These are phyloP conservation scores for Ophiodon elongatus DNA, from an alignment of 2,113 vertebrate species.

Conservation along the genomic window DNA sequence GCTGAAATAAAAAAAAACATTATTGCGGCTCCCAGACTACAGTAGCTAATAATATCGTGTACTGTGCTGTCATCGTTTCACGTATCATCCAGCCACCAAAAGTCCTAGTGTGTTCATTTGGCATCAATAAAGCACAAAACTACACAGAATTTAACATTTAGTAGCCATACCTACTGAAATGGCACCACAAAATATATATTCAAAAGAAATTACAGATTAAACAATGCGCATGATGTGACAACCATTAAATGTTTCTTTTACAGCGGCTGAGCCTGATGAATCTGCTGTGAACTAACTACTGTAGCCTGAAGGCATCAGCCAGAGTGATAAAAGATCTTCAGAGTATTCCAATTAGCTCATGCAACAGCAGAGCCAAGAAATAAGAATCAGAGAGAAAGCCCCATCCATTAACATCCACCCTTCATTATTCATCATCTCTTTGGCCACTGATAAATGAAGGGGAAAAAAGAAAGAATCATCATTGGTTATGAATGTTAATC, in stretches of 20 bases:
- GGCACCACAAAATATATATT: not conserved
- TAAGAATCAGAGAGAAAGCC: slow-evolving; percentile 50
- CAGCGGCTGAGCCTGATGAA: slow-evolving; percentile 34
- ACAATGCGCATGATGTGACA: not conserved
- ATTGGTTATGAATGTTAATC: slow-evolving; percentile 21
- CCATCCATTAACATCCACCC: slow-evolving; percentile 52
- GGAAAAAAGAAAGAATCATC: not conserved
- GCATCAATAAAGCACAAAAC: not conserved
- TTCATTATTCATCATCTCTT: slow-evolving; percentile 52
- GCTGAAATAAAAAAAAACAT: slow-evolving; percentile 43
- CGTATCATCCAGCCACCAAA: too few species aligned
- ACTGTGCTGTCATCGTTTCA: not conserved
- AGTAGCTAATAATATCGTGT: slow-evolving; percentile 23
- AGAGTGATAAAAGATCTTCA: slow-evolving; percentile 66
- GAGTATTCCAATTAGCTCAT: slow-evolving; percentile 69
- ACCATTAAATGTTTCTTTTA: slow-evolving; percentile 9
- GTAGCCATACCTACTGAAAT: not conserved
- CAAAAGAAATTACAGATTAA: not conserved
- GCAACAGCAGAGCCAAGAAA: slow-evolving; percentile 58
- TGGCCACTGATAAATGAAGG: slow-evolving; percentile 20
- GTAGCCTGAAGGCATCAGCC: slow-evolving; percentile 48
- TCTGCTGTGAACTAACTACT: slow-evolving; percentile 37
- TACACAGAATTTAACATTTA: not conserved
- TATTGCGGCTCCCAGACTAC: slow-evolving; percentile 15
- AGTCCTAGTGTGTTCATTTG: not conserved